A percentile compares a stretch with the other conserved stretches of the same genome.
These are phyloP conservation scores for Meloe dianella DNA, from an alignment of 2,888 invertebrate species.

Conservation along the genomic window DNA sequence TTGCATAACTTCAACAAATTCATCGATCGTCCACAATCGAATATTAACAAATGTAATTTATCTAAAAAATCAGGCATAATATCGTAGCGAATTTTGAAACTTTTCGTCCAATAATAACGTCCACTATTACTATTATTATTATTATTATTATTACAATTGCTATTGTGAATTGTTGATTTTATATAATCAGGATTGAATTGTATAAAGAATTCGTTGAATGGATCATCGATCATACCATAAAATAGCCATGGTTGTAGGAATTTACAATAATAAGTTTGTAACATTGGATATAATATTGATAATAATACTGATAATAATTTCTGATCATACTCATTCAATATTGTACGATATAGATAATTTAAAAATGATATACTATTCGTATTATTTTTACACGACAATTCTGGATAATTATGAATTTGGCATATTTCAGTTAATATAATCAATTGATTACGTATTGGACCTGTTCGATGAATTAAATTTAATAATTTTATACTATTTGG, in stretches of 20 bases:
- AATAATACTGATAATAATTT: slow-evolving; percentile 65
- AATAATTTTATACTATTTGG: slow-evolving; percentile 48
- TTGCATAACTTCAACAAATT: slow-evolving; percentile 73
- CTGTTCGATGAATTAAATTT: slow-evolving; percentile 56
- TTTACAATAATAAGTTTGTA: slow-evolving; percentile 60
- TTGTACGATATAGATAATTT: slow-evolving; percentile 70
- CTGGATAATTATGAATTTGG: slow-evolving; percentile 52
- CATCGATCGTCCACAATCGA: slow-evolving; percentile 78
- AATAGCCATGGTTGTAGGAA: slow-evolving; percentile 85
- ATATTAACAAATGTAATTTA: slow-evolving; percentile 68
- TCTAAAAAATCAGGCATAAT: slow-evolving; percentile 73
- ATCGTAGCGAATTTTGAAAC: slow-evolving; percentile 62
- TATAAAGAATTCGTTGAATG: slow-evolving; percentile 85
- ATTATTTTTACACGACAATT: slow-evolving; percentile 26
- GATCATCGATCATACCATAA: slow-evolving; percentile 81
- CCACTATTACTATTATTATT: neutral
- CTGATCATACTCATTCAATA: slow-evolving; percentile 65
- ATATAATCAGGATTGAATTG: slow-evolving; percentile 70
- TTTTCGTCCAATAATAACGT: slow-evolving; percentile 68
- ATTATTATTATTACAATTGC: neutral
- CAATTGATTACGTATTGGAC: slow-evolving; percentile 63
- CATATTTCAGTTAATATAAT: slow-evolving; percentile 64
- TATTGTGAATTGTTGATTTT: slow-evolving; percentile 63
- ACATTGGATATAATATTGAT: slow-evolving; percentile 55
- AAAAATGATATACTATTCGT: slow-evolving; percentile 66